phyloP scores from a whole-genome alignment of 2,113 vertebrate genomes.

The Neotoma lepida region DNA sequence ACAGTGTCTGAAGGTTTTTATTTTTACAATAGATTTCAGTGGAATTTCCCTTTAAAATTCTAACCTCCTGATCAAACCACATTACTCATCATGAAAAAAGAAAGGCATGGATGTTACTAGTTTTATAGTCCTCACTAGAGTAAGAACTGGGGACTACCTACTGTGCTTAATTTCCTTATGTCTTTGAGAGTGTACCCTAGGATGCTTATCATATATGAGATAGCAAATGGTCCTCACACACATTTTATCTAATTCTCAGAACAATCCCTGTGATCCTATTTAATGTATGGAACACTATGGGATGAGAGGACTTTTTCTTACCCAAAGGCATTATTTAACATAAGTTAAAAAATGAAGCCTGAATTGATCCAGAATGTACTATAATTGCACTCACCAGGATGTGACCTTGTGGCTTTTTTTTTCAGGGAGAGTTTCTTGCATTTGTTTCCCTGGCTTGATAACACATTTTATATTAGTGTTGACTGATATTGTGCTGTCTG shows the following conservation, averaged over 20 bases:
- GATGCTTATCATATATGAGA: not conserved
- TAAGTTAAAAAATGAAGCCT: not conserved
- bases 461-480: not conserved
- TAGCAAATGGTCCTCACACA: not conserved
- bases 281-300: not conserved
- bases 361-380: not conserved
- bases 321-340: not conserved
- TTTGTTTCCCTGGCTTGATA: not conserved
- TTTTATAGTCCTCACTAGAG: not conserved
- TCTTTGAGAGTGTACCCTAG: not conserved
- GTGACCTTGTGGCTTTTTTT: not conserved
- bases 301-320: conserved; percentile 17
- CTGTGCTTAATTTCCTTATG: not conserved
- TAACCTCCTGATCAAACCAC: conserved; percentile 27
- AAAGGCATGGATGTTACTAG: not conserved
- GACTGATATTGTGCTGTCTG: not conserved
- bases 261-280: not conserved
- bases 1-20: not conserved
- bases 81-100: conserved; percentile 53
- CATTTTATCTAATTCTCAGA: conserved; percentile 34
- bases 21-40: conserved; percentile 21
- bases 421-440: not conserved
- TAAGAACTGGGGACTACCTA: not conserved
- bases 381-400: not conserved
- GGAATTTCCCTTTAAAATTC: not conserved